phyloP scores from a whole-genome alignment of 1,140 invertebrate genomes.

The Campoletis sonorensis region DNA sequence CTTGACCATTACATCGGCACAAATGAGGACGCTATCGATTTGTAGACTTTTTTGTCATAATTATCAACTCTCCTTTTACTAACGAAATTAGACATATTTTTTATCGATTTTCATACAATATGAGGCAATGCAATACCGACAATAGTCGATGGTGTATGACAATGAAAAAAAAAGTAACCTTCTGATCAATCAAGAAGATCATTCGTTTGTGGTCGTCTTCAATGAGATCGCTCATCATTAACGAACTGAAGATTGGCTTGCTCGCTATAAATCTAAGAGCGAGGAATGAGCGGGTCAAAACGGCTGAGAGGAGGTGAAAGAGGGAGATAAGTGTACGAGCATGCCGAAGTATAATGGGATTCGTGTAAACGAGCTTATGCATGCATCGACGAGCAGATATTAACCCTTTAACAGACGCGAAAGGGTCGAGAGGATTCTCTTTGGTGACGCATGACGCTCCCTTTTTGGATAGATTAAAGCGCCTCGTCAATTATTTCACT shows the following conservation, averaged over 20 bases:
- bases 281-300: background rate
- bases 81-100: too few relatives aligned
- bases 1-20: too few relatives aligned
- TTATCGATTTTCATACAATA: too few relatives aligned
- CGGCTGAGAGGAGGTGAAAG: background rate
- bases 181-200: background rate
- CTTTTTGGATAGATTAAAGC: too few relatives aligned
- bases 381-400: conserved; percentile 36
- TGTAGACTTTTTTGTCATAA: too few relatives aligned
- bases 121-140: too few relatives aligned
- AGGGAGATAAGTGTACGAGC: background rate
- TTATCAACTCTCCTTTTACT: too few relatives aligned
- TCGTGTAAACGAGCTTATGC: conserved; percentile 20
- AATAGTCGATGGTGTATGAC: too few relatives aligned
- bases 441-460: background rate
- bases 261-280: background rate
- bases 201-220: background rate
- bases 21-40: too few relatives aligned
- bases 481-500: background rate
- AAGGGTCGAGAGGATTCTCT: background rate
- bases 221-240: background rate
- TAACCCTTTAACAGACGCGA: conserved; percentile 31
- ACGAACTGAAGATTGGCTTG: background rate
- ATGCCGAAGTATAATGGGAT: conserved; percentile 26
- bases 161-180: too few relatives aligned